Conservation (phyloP, 2,113 vertebrate genomes). For the Pimephales promelas region DNA sequence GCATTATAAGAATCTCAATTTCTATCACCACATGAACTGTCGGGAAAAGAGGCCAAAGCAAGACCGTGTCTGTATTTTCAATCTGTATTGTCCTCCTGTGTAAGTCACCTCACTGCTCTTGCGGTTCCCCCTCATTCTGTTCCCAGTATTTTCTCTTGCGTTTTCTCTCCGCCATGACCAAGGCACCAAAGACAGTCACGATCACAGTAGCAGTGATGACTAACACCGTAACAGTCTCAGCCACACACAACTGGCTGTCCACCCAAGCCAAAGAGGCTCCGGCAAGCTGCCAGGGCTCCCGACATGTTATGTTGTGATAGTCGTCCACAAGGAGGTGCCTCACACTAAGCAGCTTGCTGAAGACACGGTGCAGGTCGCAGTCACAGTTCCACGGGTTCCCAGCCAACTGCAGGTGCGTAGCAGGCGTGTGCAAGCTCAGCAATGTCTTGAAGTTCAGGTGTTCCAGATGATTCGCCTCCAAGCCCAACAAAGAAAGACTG, state of each 20-base stretch:
- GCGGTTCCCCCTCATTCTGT: slow-evolving; percentile 52
- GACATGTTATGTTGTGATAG: slow-evolving; percentile 73
- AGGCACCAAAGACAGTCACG: slow-evolving; percentile 72
- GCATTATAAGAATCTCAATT: not conserved
- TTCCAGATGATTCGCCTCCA: slow-evolving; percentile 70
- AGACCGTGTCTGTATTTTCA: not conserved
- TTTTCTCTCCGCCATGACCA: slow-evolving; percentile 76
- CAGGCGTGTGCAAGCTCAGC: slow-evolving; percentile 69
- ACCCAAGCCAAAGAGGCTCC: slow-evolving; percentile 68
- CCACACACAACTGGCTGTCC: slow-evolving; percentile 74
- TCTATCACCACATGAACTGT: not conserved
- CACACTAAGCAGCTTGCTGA: slow-evolving; percentile 75
- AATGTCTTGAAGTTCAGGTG: slow-evolving; percentile 78
- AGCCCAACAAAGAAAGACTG: slow-evolving; percentile 67
- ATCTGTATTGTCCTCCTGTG: not conserved
- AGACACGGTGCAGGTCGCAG: slow-evolving; percentile 76
- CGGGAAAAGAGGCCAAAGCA: not conserved
- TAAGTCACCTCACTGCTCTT: not conserved
- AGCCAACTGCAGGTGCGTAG: slow-evolving; percentile 74
- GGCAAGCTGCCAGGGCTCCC: slow-evolving; percentile 66
- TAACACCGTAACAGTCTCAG: slow-evolving; percentile 73
- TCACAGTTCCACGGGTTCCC: slow-evolving; percentile 76
- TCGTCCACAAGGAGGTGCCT: slow-evolving; percentile 75
- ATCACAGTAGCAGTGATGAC: slow-evolving; percentile 74
- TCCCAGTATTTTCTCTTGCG: slow-evolving; percentile 66